Evolutionary conservation across 2,797 vertebrate species (phyloP).

Genomic region (Iguana delicatissima): DNA sequence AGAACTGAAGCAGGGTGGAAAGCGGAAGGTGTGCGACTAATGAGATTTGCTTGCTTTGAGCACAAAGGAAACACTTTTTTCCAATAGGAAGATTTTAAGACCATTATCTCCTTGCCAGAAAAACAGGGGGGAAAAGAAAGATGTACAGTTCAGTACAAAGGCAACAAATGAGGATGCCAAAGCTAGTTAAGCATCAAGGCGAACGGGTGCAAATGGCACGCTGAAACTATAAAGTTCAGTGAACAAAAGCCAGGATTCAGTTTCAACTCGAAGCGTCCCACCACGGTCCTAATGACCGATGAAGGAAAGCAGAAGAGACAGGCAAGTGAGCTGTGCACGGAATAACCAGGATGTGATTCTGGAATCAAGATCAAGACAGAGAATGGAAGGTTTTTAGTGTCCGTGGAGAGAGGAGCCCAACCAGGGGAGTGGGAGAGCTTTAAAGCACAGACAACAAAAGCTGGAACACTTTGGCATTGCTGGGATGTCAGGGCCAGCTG

Average conservation of each 20-base stretch:
- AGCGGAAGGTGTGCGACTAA: constrained; percentile 13
- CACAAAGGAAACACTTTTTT: constrained; percentile 31
- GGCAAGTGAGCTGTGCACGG: background rate
- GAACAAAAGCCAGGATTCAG: background rate
- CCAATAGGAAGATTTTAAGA: constrained; percentile 19
- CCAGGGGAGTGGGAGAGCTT: background rate
- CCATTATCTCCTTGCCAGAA: background rate
- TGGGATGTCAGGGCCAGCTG: background rate
- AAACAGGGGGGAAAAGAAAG: background rate
- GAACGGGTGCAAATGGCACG: background rate
- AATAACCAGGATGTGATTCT: background rate
- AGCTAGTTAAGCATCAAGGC: constrained; percentile 28
- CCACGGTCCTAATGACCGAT: background rate
- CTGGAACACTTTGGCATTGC: no score
- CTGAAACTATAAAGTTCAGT: background rate
- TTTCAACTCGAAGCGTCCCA: background rate
- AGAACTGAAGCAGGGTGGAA: background rate
- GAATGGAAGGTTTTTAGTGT: constrained; percentile 29
- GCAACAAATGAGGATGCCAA: constrained; percentile 10
- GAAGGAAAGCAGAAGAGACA: background rate
- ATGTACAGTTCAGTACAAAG: background rate
- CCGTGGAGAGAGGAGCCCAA: background rate
- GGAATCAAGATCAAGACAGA: constrained; percentile 15
- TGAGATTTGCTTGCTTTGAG: constrained; percentile 28
- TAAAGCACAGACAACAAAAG: no score